phyloP scores from a whole-genome alignment of 2,113 vertebrate species.

The Apodemus sylvaticus region DNA sequence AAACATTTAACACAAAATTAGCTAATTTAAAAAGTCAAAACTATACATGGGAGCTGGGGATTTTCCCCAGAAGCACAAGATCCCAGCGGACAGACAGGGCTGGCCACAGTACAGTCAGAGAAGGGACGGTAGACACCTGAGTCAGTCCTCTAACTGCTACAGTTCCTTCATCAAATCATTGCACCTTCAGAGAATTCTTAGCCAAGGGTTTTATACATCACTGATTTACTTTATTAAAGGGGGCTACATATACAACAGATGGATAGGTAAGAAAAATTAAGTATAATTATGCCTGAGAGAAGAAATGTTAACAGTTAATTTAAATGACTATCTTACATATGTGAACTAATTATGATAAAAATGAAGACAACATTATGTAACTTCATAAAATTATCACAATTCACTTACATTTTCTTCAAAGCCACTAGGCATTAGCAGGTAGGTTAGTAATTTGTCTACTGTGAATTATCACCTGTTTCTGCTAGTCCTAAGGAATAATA shows the following conservation, averaged over 20 bases:
- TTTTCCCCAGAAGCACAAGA: background rate
- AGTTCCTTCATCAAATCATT: background rate
- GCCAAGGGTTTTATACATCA: slow-evolving; percentile 2
- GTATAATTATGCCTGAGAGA: slow-evolving; percentile 9
- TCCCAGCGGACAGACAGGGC: background rate
- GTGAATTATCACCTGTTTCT: slow-evolving; percentile 25
- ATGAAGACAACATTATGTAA: background rate
- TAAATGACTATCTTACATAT: slow-evolving; percentile 27
- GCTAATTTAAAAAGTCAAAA: background rate
- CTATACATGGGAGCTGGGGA: background rate
- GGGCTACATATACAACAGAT: slow-evolving; percentile 6
- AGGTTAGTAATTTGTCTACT: background rate
- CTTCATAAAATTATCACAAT: background rate
- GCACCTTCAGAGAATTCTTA: background rate
- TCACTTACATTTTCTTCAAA: background rate
- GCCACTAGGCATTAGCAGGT: background rate
- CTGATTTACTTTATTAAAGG: slow-evolving; percentile 2
- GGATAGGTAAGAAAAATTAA: slow-evolving; percentile 38
- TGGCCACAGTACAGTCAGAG: background rate
- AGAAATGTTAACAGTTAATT: slow-evolving; percentile 2
- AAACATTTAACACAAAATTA: background rate
- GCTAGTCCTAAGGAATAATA: background rate
- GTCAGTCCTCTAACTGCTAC: background rate
- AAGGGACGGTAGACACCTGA: background rate
- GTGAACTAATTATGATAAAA: slow-evolving; percentile 7